Conservation (phyloP, 2,797 vertebrate species). For the Anomalospiza imberbis region DNA sequence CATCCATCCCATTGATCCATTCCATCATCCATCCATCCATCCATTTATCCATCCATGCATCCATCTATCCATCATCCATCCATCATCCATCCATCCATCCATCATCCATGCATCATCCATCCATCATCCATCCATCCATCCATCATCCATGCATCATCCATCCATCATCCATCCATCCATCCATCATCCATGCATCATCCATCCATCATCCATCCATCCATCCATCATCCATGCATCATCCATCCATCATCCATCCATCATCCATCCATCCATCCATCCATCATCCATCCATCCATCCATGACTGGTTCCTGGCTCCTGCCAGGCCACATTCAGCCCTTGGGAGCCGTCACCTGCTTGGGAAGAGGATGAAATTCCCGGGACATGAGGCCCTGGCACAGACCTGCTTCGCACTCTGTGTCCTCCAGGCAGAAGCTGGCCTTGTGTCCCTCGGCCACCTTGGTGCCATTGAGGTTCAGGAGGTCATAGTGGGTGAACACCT, state of each 20-base stretch:
- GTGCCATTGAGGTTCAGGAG: conserved; percentile 89
- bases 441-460: conserved; percentile 95
- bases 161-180: too few species aligned
- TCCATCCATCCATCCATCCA: too few species aligned
- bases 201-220: too few species aligned
- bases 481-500: conserved; percentile 97
- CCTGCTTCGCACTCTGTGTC: conserved; percentile 92
- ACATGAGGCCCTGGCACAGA: not conserved
- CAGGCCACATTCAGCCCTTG: not conserved
- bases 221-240: too few species aligned
- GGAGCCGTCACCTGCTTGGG: not conserved
- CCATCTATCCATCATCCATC: not conserved
- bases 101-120: too few species aligned
- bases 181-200: too few species aligned
- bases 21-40: not conserved
- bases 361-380: not conserved
- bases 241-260: too few species aligned
- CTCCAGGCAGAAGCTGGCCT: conserved; percentile 97
- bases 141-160: too few species aligned
- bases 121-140: too few species aligned
- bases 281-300: too few species aligned
- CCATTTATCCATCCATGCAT: not conserved
- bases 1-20: not conserved
- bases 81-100: not conserved
- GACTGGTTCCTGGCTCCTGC: not conserved